A percentile compares a stretch with the other conserved stretches of the same genome.
Evolutionary conservation across 2,888 invertebrate genomes (phyloP).

Genomic region (Cantharis rustica): DNA sequence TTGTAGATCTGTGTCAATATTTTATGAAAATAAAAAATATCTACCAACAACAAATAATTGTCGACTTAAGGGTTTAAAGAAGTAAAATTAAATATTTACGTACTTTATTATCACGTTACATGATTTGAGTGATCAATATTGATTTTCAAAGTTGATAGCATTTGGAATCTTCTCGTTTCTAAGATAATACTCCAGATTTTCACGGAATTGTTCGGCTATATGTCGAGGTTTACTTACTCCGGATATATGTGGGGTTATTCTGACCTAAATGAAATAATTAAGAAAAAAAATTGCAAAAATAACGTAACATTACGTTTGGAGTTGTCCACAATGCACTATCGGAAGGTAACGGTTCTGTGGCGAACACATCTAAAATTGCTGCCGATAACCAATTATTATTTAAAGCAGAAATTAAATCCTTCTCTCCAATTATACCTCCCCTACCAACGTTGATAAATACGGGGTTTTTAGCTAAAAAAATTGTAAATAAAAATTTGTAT

Average conservation of each 20-base stretch:
- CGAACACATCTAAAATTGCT: slow-evolving; percentile 63
- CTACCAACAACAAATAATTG: too few relatives aligned
- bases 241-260: slow-evolving; percentile 57
- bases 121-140: slow-evolving; percentile 51
- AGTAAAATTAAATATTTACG: not conserved
- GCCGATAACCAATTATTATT: slow-evolving; percentile 60
- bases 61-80: not conserved
- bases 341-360: slow-evolving; percentile 59
- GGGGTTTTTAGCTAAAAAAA: slow-evolving; percentile 45
- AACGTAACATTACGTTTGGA: slow-evolving; percentile 53
- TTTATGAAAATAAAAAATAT: too few relatives aligned
- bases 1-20: too few relatives aligned
- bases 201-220: slow-evolving; percentile 56
- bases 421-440: slow-evolving; percentile 61
- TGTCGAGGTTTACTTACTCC: slow-evolving; percentile 53
- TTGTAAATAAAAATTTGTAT: not conserved
- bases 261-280: slow-evolving; percentile 47
- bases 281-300: not conserved
- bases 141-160: slow-evolving; percentile 50
- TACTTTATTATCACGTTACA: not conserved
- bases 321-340: slow-evolving; percentile 59
- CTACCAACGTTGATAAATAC: slow-evolving; percentile 66
- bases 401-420: slow-evolving; percentile 58
- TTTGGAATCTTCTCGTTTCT: slow-evolving; percentile 51
- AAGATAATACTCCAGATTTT: slow-evolving; percentile 55